A percentile compares a stretch with the other conserved stretches of the same genome.
These are phyloP conservation scores for Hesperia comma DNA, from an alignment of 2,888 invertebrate species.

Conservation along the genomic window DNA sequence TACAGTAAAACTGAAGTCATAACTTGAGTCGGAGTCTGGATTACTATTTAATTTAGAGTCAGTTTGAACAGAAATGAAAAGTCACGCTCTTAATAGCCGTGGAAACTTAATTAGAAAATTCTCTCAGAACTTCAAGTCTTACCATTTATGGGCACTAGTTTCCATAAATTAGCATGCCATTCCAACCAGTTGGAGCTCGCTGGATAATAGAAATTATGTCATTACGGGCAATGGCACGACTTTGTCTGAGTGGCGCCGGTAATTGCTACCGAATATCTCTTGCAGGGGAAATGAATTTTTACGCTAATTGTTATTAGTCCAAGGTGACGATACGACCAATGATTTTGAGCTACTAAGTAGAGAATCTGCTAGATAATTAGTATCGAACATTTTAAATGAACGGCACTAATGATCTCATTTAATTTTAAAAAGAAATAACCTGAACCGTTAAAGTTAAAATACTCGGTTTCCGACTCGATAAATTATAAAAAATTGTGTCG, in stretches of 20 bases:
- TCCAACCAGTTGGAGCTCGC: constrained; percentile 41
- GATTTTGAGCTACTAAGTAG: not conserved
- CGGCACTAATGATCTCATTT: too few relatives aligned
- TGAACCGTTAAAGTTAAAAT: too few relatives aligned
- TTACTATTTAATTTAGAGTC: constrained; percentile 26
- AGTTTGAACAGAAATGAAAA: constrained; percentile 15
- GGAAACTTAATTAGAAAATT: constrained; percentile 51
- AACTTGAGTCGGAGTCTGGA: not conserved
- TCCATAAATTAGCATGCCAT: constrained; percentile 44
- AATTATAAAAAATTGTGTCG: too few relatives aligned
- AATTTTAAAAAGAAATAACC: too few relatives aligned
- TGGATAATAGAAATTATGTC: constrained; percentile 40
- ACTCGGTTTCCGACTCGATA: too few relatives aligned
- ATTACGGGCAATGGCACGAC: constrained; percentile 31
- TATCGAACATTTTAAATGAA: not conserved
- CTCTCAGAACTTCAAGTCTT: constrained; percentile 42
- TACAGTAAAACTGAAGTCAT: constrained; percentile 1
- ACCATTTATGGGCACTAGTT: constrained; percentile 44
- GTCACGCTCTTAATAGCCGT: constrained; percentile 44
- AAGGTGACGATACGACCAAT: not conserved
- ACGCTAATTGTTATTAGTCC: constrained; percentile 10
- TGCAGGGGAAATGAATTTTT: constrained; percentile 15
- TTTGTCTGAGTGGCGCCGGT: constrained; percentile 15
- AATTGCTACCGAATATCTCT: constrained; percentile 17
- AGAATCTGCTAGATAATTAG: not conserved